phyloP scores from a whole-genome alignment of 2,888 invertebrate species.

The Rotaria magnacalcarata region DNA sequence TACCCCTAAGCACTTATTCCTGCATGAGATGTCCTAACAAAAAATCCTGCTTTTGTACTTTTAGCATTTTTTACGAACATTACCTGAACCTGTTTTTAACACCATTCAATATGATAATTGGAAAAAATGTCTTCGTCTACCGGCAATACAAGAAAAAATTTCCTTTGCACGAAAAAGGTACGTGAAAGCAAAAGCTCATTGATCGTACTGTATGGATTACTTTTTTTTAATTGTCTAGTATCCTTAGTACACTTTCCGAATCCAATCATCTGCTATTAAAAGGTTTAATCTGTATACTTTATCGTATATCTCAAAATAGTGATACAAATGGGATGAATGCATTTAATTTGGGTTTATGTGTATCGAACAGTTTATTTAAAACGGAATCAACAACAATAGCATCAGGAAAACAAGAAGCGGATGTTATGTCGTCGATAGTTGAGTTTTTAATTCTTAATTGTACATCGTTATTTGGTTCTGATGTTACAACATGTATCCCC shows the following conservation, averaged over 20 bases:
- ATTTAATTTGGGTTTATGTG: slow-evolving; percentile 36
- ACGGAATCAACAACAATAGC: slow-evolving; percentile 31
- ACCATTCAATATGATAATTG: slow-evolving; percentile 13
- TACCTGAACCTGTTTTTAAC: slow-evolving; percentile 6
- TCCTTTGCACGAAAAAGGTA: neutral
- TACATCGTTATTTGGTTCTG: neutral
- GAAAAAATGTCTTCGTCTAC: slow-evolving; percentile 22
- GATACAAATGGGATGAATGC: slow-evolving; percentile 33
- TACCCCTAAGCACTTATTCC: neutral
- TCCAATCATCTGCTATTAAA: slow-evolving; percentile 12
- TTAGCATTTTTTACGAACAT: slow-evolving; percentile 26
- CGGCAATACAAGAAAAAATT: neutral
- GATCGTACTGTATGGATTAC: no score
- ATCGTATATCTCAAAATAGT: neutral
- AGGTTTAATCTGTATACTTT: neutral
- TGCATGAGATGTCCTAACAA: neutral
- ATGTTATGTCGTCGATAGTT: slow-evolving; percentile 24
- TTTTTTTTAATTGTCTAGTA: neutral
- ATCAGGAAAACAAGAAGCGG: slow-evolving; percentile 32
- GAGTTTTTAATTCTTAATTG: slow-evolving; percentile 14
- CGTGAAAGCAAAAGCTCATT: neutral
- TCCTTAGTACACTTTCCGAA: neutral
- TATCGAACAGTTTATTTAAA: slow-evolving; percentile 29
- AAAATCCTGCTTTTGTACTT: neutral
- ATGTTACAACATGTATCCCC: neutral